Evolutionary conservation across 2,113 vertebrate species (phyloP), one percentile per base, ranked within the genome.

Genomic region (Atherinomorus stipes): DNA sequence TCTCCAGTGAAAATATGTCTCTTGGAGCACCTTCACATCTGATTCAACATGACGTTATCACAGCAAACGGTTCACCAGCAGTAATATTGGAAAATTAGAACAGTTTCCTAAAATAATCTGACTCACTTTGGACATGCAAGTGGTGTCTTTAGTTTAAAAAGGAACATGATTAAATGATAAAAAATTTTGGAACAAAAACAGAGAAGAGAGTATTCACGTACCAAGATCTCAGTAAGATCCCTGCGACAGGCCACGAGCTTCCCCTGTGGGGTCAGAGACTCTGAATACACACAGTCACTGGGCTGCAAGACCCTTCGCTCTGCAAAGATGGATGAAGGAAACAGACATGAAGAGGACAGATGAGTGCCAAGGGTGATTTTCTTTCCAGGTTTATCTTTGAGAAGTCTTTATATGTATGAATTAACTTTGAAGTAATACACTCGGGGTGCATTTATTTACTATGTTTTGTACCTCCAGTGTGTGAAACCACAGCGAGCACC

Each of bases 181-280:
- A 49, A 28, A 69, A 22, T n/a, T 11, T 67, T 9, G 13, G 18
- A 21, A 11, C 11, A 15, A 34, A 64, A 2, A 62, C 34, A 50
- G 1, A 57, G 13, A 65, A 31, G 3, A 23, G 19, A 7, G 18
- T 2, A 16, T 80, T 61, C 64, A 76, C 73, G 8, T 94, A 99
- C 98, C 97, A 98, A 90, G 76, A 96, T 94, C 81, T 98, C 96
- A 1, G 89, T 94, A 73, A 96, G 91, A 84, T 97, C 96, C 85
- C 95, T 96, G 85, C 94, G 92, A 88, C 96, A 98, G 64, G 95
- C 95, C 76, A 95, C 92, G 58, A 99, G 95, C 74, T 95, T 95
- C 69, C 94, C 93, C 52, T 96, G 95, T 7, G 95, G 90, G 57
- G 96, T 95, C 40, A 96, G 85, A 52, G 96, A 95, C 89, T 98